Base-by-base conservation (phyloP, 2,888 invertebrate species). In the Drosophila picticornis region DNA sequence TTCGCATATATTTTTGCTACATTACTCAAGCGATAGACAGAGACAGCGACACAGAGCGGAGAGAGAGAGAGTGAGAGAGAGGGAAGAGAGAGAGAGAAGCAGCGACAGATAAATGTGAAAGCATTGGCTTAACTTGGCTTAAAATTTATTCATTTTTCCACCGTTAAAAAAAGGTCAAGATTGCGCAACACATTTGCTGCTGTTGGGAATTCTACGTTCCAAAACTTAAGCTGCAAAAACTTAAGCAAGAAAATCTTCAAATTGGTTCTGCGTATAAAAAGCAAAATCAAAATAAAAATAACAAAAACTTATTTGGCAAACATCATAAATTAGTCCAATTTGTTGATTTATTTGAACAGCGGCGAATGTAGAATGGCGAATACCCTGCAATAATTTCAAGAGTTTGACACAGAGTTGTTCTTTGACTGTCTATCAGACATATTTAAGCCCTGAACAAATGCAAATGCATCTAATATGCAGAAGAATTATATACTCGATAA, bases 1-100 rank as follows among this genome's bases (percentile, higher is more conserved):
- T 84, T 78, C 80, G 83, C 85, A 82, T 73, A 84, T 79, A 86
- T 88, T 83, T 82, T 81, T 66, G 86, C 87, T 77, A 84, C 73
- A 81, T 81, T 84, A 80, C 77, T 84, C 70, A 51, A 43, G 29
- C 51, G 50, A 61, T 25, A 22, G 32, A 52, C 43, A 63, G 5
- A 53, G 19, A 46, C 31, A 16, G 19, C n/a, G 16, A 7, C 27
- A 2, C 11, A 25, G 6, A 36, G 10, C 22, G 1, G 32, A 11
- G 0, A 48, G 36, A n/a, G 10, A 34, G 16, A 7, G 34, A 10
- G 16, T 31, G 31, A 46, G 40, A 46, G 29, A n/a, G 58, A n/a
- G 31, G 29, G 52, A 10, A 32, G 52, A 10, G 27, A 32, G 22
- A 29, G 36, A n/a, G 36, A 10, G 43, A 16, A 27, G 3, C 27